These are phyloP conservation scores for Noctua fimbriata DNA, from an alignment of 2,888 invertebrate species.

Conservation along the genomic window DNA sequence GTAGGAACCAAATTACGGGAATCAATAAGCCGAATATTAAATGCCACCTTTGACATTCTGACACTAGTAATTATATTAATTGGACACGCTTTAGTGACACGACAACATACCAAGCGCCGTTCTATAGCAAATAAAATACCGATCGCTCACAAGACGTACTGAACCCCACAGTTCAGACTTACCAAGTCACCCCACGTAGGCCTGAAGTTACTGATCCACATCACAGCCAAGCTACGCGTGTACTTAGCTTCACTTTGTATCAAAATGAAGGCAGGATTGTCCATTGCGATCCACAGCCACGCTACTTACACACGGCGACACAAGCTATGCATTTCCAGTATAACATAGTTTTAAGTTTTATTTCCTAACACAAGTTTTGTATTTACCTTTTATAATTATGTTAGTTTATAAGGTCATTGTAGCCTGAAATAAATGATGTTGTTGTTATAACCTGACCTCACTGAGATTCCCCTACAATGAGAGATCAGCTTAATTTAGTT, in stretches of 20 bases:
- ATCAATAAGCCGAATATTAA: constrained; percentile 33
- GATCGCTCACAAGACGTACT: constrained; percentile 17
- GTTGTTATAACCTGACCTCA: too few species aligned
- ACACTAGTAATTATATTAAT: constrained; percentile 42
- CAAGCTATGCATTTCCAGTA: too few species aligned
- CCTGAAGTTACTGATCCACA: background rate
- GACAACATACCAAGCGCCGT: constrained; percentile 8
- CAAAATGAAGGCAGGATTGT: background rate
- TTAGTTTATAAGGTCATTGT: too few species aligned
- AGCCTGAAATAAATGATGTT: too few species aligned
- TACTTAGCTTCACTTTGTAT: background rate
- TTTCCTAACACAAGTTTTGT: too few species aligned
- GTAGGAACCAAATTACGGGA: constrained; percentile 9
- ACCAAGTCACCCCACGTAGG: constrained; percentile 33
- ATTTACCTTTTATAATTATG: too few species aligned
- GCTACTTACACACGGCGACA: background rate
- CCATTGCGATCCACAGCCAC: background rate
- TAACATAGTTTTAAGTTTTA: too few species aligned
- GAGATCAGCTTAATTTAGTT: too few species aligned
- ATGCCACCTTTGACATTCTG: constrained; percentile 25
- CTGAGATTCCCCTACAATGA: too few species aligned
- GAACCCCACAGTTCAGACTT: constrained; percentile 37
- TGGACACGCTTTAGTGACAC: constrained; percentile 21
- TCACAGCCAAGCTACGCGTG: background rate
- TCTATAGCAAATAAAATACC: constrained; percentile 38